Evolutionary conservation across 2,113 vertebrate species (phyloP), one percentile per base, ranked within the genome.

Genomic region (Ciconia stormi): DNA sequence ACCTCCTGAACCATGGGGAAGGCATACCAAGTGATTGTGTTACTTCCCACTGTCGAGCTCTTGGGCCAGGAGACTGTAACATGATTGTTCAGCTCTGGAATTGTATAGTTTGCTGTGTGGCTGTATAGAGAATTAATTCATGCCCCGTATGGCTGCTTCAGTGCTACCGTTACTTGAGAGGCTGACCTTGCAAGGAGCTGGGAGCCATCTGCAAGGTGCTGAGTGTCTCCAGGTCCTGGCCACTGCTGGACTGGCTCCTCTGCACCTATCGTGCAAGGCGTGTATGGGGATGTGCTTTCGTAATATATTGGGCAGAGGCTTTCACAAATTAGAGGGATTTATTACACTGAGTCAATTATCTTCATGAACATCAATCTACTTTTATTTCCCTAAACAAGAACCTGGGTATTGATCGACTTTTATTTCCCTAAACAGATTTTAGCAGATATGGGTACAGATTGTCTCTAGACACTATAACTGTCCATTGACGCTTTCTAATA

Each of bases 201-300:
- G 74, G 71, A 79, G 71, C 58, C 44, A 15, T 27, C 87, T 58
- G 71, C 32, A 22, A 22, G 82, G 44, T 21, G 78, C 90, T 23
- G 44, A 6, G 40, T 5, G 42, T 52, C 78, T 16, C 55, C 50
- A 13, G 14, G 34, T 49, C 81, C 83, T 56, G 89, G 69, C 11
- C 32, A 2, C 6, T 2, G 29, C 52, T 13, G 53, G 56, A 6
- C 36, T 65, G 58, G 67, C 1, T 7, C 23, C 23, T n/a, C 76
- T 17, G 7, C 30, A 2, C 40, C 22, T 26, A 0, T 26, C 1
- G 0, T 32, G 63, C 46, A 34, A 25, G 36, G n/a, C 0, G 3
- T 27, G 20, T 15, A 10, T 5, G 0, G 27, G 10, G 34, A 5
- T 27, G 27, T 38, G 17, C 53, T 53, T 46, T n/a, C 1, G 1